Conservation (phyloP, 2,797 vertebrate genomes). For the Melanogrammus aeglefinus region DNA sequence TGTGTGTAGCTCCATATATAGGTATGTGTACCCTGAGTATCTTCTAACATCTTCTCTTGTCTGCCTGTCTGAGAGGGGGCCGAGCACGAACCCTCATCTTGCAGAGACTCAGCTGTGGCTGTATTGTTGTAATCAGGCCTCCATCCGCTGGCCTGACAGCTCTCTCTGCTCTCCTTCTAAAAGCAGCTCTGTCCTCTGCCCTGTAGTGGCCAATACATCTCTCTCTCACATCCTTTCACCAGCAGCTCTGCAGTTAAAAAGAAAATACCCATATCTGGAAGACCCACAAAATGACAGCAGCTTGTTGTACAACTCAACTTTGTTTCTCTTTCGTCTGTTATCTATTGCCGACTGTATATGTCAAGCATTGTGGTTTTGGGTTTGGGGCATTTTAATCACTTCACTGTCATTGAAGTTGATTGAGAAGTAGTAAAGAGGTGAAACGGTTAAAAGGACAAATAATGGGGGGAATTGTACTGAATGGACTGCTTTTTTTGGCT, state of each 20-base stretch:
- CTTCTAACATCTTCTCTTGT: too few species aligned
- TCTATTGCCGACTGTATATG: not conserved
- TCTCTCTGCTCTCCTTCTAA: constrained; percentile 64
- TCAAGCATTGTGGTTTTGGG: not conserved
- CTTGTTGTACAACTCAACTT: too few species aligned
- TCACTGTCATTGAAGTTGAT: not conserved
- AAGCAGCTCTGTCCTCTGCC: constrained; percentile 48
- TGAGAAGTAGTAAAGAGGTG: not conserved
- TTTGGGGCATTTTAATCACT: not conserved
- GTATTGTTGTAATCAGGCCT: constrained; percentile 64
- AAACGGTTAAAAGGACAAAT: not conserved
- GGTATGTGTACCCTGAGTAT: too few species aligned
- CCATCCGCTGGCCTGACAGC: constrained; percentile 67
- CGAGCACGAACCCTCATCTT: constrained; percentile 18
- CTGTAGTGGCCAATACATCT: constrained; percentile 65
- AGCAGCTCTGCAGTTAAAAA: not conserved
- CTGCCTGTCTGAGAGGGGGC: constrained; percentile 1
- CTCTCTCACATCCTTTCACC: constrained; percentile 24
- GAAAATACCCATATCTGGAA: not conserved
- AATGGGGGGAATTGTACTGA: not conserved
- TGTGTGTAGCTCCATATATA: too few species aligned
- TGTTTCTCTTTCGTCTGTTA: not conserved
- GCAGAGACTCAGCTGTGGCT: constrained; percentile 63
- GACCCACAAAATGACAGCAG: not conserved
- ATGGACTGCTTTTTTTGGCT: constrained; percentile 26